Conservation (phyloP, 1,140 invertebrate species). For the Drosophila elegans region DNA sequence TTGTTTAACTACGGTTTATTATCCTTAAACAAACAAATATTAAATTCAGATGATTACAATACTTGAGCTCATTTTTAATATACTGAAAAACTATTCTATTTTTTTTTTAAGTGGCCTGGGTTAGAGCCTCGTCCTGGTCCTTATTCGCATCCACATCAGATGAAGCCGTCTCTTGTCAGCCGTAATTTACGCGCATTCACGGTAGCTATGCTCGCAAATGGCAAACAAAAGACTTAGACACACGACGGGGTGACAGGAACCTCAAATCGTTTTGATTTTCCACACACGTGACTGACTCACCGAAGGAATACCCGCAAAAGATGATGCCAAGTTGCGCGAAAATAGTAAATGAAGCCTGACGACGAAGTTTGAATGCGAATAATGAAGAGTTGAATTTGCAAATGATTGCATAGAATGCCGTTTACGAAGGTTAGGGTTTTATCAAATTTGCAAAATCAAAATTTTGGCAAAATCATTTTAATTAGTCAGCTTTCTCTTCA, state of each 20-base stretch:
- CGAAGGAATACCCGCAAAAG: conserved; percentile 11
- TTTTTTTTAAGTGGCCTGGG: conserved; percentile 16
- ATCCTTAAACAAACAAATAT: too few relatives aligned
- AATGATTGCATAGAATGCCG: neutral
- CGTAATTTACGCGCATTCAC: conserved; percentile 78
- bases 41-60: too few relatives aligned
- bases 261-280: conserved; percentile 74
- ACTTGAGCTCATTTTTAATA: too few relatives aligned
- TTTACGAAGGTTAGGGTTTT: neutral
- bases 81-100: neutral
- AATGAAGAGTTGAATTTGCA: conserved; percentile 4
- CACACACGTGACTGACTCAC: conserved; percentile 64
- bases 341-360: conserved; percentile 10
- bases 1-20: too few relatives aligned
- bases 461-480: neutral
- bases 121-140: conserved; percentile 22
- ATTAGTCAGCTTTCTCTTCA: too few relatives aligned
- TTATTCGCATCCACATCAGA: conserved; percentile 4
- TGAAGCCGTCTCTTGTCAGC: conserved; percentile 66
- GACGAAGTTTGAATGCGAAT: neutral
- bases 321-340: conserved; percentile 18
- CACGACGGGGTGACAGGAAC: conserved; percentile 21
- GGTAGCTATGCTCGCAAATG: conserved; percentile 52
- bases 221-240: conserved; percentile 73
- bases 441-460: neutral